phyloP scores from a whole-genome alignment of 2,888 invertebrate species.

The Mesorhabditis belari region DNA sequence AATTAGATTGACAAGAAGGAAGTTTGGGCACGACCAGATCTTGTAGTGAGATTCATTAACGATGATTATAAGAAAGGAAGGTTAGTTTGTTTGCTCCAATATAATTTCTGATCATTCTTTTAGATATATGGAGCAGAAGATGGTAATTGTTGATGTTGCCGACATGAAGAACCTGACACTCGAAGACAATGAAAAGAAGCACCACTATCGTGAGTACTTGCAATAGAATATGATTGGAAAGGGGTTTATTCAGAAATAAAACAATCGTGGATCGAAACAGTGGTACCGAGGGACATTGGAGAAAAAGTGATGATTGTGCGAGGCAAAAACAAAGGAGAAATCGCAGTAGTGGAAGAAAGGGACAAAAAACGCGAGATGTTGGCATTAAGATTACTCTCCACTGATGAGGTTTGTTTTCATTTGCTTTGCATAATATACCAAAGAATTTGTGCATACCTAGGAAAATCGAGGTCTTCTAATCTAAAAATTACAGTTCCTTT shows the following conservation, averaged over 20 bases:
- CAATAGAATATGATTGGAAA: not conserved
- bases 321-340: slow-evolving; percentile 17
- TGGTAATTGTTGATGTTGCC: slow-evolving; percentile 34
- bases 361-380: slow-evolving; percentile 18
- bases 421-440: not conserved
- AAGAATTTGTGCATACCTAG: not conserved
- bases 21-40: slow-evolving; percentile 29
- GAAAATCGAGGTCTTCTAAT: slow-evolving; percentile 1
- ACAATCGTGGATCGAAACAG: slow-evolving; percentile 32
- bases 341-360: slow-evolving; percentile 27
- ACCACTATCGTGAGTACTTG: slow-evolving; percentile 17
- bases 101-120: no score
- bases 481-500: not conserved
- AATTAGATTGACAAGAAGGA: not conserved
- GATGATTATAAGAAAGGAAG: slow-evolving; percentile 23
- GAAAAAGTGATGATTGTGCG: slow-evolving; percentile 30
- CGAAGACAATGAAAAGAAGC: slow-evolving; percentile 23
- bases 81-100: no score
- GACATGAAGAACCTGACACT: slow-evolving; percentile 25
- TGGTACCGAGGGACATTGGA: slow-evolving; percentile 26
- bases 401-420: slow-evolving; percentile 6
- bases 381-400: slow-evolving; percentile 9
- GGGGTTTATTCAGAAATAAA: slow-evolving; percentile 19
- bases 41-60: slow-evolving; percentile 28
- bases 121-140: slow-evolving; percentile 24